phyloP scores from a whole-genome alignment of 2,797 vertebrate genomes.

The Phaenicophaeus curvirostris region DNA sequence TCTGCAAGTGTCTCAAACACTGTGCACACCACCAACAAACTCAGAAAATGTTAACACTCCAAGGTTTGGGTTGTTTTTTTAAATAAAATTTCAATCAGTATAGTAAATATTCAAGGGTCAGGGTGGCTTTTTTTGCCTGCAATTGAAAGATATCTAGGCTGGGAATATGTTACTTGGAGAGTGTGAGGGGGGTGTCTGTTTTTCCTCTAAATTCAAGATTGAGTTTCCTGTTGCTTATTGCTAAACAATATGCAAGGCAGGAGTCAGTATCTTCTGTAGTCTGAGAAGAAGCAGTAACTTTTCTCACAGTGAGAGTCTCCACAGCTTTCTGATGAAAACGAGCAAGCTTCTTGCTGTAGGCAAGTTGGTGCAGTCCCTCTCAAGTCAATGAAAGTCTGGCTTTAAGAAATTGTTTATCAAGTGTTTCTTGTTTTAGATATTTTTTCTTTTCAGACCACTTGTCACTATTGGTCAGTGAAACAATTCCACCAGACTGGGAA shows the following conservation, averaged over 20 bases:
- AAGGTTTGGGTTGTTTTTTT: not conserved
- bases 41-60: not conserved
- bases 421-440: not conserved
- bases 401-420: not conserved
- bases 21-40: not conserved
- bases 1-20: not conserved
- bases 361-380: not conserved
- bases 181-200: not conserved
- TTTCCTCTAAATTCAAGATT: not conserved
- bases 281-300: not conserved
- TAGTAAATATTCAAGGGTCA: not conserved
- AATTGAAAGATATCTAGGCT: not conserved
- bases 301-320: not conserved
- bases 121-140: not conserved
- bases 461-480: not conserved
- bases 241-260: not conserved
- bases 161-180: not conserved
- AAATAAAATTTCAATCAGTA: not conserved
- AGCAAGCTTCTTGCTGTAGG: not conserved
- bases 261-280: not conserved
- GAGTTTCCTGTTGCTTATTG: not conserved
- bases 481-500: slow-evolving; percentile 7
- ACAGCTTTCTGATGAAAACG: not conserved
- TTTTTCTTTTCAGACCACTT: slow-evolving; percentile 26
- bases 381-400: not conserved